A percentile compares a stretch with the other conserved stretches of the same genome.
These are phyloP conservation scores for Sebastes iracundus DNA, from an alignment of 2,797 vertebrate genomes.

Conservation along the genomic window DNA sequence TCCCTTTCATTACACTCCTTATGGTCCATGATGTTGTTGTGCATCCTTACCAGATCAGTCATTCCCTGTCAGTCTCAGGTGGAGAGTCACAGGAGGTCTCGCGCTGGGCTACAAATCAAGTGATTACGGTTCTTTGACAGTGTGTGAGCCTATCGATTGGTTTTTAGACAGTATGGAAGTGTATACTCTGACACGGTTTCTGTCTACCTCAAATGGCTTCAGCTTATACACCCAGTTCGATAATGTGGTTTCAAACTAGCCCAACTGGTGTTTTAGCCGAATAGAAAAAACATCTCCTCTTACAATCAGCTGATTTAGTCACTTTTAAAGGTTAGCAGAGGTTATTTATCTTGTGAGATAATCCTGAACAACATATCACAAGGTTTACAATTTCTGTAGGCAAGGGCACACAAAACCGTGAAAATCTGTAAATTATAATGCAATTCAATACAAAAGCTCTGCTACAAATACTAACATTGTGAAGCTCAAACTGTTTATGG, in stretches of 20 bases:
- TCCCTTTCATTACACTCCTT: slow-evolving; percentile 46
- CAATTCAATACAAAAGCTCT: not conserved
- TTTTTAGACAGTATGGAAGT: slow-evolving; percentile 58
- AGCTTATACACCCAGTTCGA: slow-evolving; percentile 47
- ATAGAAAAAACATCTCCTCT: not conserved
- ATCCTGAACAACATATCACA: not conserved
- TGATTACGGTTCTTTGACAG: slow-evolving; percentile 24
- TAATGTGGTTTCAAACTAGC: slow-evolving; percentile 61
- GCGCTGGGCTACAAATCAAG: slow-evolving; percentile 30
- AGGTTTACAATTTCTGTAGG: not conserved
- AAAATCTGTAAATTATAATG: not conserved
- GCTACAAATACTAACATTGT: not conserved
- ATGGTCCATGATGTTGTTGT: slow-evolving; percentile 43
- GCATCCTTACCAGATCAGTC: slow-evolving; percentile 38
- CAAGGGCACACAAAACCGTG: not conserved
- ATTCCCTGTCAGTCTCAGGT: slow-evolving; percentile 55
- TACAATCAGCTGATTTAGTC: not conserved
- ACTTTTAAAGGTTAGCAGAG: slow-evolving; percentile 27
- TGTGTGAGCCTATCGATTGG: slow-evolving; percentile 17
- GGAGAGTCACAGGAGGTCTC: slow-evolving; percentile 49
- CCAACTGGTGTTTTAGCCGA: slow-evolving; percentile 9
- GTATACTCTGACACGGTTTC: slow-evolving; percentile 61
- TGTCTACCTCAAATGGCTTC: slow-evolving; percentile 80
- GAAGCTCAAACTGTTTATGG: not conserved
- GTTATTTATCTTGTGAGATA: slow-evolving; percentile 7